A percentile compares a stretch with the other conserved stretches of the same genome.
Conservation (phyloP, 2,888 invertebrate genomes). For the Boloria euphrosyne region DNA sequence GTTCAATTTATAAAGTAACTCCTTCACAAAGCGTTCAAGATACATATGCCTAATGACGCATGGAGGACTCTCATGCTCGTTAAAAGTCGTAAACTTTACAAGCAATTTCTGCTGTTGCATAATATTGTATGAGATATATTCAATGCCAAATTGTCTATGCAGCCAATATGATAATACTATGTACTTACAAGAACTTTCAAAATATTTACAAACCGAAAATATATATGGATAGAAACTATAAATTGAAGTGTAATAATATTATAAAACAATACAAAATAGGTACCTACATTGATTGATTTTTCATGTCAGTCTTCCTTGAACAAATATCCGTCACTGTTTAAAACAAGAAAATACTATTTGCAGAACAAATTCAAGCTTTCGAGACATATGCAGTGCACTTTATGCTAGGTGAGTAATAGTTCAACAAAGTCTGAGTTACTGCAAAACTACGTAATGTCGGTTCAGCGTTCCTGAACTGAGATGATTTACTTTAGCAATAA, state of each 20-base stretch:
- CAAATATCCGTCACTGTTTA: conserved; percentile 30
- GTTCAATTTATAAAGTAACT: conserved; percentile 40
- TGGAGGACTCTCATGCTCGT: conserved; percentile 33
- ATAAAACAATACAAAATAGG: not conserved
- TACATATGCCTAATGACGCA: conserved; percentile 38
- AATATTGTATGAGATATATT: conserved; percentile 8
- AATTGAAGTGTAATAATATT: not conserved
- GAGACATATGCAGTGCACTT: conserved; percentile 35
- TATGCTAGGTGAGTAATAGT: conserved; percentile 40
- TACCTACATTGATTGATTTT: conserved; percentile 29
- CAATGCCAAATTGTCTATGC: not conserved
- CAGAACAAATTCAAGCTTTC: conserved; percentile 38
- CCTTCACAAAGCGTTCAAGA: conserved; percentile 34
- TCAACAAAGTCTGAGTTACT: conserved; percentile 43
- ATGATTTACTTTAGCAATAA: conserved; percentile 42
- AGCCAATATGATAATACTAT: not conserved
- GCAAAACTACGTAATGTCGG: conserved; percentile 40
- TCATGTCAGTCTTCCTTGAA: conserved; percentile 25
- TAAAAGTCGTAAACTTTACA: conserved; percentile 34
- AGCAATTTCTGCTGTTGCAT: conserved; percentile 23
- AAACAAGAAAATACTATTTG: conserved; percentile 40
- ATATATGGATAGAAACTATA: not conserved
- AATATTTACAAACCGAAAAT: conserved; percentile 2
- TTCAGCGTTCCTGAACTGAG: conserved; percentile 37
- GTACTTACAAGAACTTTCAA: conserved; percentile 2